Conservation (phyloP, 2,888 invertebrate genomes). For the Liposcelis brunnea region DNA sequence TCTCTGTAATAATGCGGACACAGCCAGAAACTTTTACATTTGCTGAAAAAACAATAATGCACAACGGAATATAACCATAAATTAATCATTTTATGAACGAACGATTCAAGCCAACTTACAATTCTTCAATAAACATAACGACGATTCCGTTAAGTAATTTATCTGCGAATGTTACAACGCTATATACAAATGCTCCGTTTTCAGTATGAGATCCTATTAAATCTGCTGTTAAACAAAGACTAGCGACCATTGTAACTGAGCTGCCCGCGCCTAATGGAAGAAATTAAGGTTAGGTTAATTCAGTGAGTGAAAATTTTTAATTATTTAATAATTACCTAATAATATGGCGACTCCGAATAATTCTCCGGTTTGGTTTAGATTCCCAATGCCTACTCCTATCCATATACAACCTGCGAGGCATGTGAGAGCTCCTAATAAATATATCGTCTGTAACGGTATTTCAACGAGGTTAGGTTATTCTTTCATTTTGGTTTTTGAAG, state of each 20-base stretch:
- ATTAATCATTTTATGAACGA: constrained; percentile 5
- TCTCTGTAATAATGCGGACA: constrained; percentile 34
- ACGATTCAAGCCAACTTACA: constrained; percentile 33
- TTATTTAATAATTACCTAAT: constrained; percentile 37
- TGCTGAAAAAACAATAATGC: constrained; percentile 24
- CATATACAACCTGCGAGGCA: constrained; percentile 48
- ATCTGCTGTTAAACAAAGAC: constrained; percentile 73
- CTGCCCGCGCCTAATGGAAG: constrained; percentile 48
- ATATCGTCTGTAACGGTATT: constrained; percentile 35
- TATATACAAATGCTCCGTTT: constrained; percentile 81
- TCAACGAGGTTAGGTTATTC: no score
- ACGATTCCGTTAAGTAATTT: constrained; percentile 77
- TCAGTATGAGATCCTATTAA: constrained; percentile 67
- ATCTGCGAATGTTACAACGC: constrained; percentile 83
- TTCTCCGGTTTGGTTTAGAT: constrained; percentile 34
- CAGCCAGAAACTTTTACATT: constrained; percentile 22
- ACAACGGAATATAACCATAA: no score
- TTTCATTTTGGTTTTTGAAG: no score
- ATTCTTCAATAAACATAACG: constrained; percentile 61
- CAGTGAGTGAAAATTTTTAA: not conserved
- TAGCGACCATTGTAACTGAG: constrained; percentile 70
- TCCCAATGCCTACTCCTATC: constrained; percentile 43
- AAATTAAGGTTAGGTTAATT: not conserved
- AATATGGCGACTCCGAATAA: constrained; percentile 55
- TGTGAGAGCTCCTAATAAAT: constrained; percentile 45